These are phyloP conservation scores for Aphaenogaster floridana DNA, from an alignment of 1,140 invertebrate genomes.

Conservation along the genomic window DNA sequence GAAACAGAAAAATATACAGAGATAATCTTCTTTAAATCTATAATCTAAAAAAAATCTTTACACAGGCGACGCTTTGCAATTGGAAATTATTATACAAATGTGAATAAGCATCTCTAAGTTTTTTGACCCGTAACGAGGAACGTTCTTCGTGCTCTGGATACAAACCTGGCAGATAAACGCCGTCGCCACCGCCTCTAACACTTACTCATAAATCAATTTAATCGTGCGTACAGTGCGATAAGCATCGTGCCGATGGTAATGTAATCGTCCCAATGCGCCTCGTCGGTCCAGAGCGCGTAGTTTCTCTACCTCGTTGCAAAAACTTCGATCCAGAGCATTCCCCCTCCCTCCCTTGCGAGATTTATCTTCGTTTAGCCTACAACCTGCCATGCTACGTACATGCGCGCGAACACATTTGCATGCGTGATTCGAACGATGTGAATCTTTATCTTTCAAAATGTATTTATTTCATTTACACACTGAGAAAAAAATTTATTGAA, in stretches of 20 bases:
- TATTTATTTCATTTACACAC: neutral
- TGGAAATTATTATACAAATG: conserved; percentile 2
- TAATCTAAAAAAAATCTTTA: neutral
- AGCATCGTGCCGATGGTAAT: conserved; percentile 68
- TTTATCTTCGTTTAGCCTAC: conserved; percentile 42
- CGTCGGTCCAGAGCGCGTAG: conserved; percentile 21
- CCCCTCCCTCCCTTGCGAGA: neutral
- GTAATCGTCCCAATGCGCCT: conserved; percentile 70
- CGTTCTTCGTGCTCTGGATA: conserved; percentile 6
- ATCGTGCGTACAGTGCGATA: conserved; percentile 76
- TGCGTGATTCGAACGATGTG: neutral
- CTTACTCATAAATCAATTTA: conserved; percentile 77
- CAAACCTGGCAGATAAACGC: conserved; percentile 45
- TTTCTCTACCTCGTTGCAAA: conserved; percentile 47
- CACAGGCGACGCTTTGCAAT: neutral
- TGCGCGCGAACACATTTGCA: conserved; percentile 14
- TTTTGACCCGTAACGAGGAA: neutral
- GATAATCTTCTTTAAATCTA: neutral
- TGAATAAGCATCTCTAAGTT: neutral
- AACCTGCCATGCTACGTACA: neutral
- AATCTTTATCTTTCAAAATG: neutral
- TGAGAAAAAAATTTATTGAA: too few species aligned
- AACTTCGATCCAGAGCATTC: conserved; percentile 27
- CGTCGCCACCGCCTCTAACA: conserved; percentile 69
- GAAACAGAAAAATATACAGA: neutral